A percentile compares a stretch with the other conserved stretches of the same genome.
These are phyloP conservation scores for Athene cunicularia DNA, from an alignment of 2,113 vertebrate genomes.

Conservation along the genomic window DNA sequence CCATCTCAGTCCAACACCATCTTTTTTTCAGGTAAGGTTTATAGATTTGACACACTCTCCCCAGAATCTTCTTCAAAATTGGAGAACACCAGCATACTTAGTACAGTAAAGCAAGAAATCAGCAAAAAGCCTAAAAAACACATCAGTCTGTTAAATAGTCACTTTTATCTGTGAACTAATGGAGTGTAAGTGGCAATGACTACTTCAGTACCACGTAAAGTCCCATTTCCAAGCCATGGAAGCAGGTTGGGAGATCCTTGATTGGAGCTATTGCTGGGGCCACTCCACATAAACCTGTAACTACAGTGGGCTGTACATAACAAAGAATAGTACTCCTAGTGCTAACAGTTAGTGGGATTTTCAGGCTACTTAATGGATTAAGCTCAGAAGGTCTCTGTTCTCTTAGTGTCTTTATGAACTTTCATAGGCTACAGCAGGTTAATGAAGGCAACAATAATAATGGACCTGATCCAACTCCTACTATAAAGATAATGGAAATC, in stretches of 20 bases:
- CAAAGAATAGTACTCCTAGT: not conserved
- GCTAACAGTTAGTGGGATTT: not conserved
- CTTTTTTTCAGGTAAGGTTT: not conserved
- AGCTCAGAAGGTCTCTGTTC: not conserved
- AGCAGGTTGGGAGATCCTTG: not conserved
- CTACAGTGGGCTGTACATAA: not conserved
- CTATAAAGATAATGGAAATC: not conserved
- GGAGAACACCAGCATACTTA: not conserved
- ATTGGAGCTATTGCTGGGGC: not conserved
- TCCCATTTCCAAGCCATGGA: not conserved
- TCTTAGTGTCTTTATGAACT: not conserved
- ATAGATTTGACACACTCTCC: rapidly evolving
- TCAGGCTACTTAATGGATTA: not conserved
- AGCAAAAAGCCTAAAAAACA: not conserved
- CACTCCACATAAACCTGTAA: not conserved
- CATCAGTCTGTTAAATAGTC: not conserved
- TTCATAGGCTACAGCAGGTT: not conserved
- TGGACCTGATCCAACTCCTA: not conserved
- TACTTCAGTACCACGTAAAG: not conserved
- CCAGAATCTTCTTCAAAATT: not conserved
- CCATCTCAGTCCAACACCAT: not conserved
- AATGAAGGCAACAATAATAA: not conserved
- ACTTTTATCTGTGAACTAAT: not conserved
- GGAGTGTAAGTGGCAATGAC: not conserved
- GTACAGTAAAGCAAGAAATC: not conserved